phyloP scores from a whole-genome alignment of 2,797 vertebrate genomes.

The Dermochelys coriacea region DNA sequence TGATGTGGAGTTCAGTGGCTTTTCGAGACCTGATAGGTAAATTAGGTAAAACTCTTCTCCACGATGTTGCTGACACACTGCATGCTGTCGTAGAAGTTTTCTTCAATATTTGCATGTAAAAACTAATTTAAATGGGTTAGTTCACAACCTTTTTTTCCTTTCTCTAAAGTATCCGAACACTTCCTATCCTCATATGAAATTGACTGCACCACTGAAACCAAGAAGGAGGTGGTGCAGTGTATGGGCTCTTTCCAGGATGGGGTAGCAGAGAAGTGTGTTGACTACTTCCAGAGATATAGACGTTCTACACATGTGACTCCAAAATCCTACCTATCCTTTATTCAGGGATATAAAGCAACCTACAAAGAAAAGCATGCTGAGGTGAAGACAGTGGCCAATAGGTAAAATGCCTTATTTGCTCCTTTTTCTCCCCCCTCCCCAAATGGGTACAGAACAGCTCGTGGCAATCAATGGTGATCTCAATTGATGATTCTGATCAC shows the following conservation, averaged over 20 bases:
- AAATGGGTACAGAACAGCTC: neutral
- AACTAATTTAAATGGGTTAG: neutral
- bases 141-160: neutral
- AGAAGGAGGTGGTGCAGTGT: constrained; percentile 91
- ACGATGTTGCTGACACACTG: too few relatives aligned
- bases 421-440: neutral
- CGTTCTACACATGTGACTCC: constrained; percentile 94
- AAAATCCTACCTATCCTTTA: constrained; percentile 97
- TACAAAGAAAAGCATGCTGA: constrained; percentile 91
- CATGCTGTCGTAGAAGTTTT: neutral
- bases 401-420: constrained; percentile 77
- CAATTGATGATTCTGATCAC: neutral
- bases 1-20: neutral
- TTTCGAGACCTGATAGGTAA: neutral
- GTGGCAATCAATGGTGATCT: neutral
- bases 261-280: constrained; percentile 94
- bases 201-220: constrained; percentile 88
- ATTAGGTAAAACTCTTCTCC: neutral
- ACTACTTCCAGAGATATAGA: constrained; percentile 95
- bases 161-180: constrained; percentile 90
- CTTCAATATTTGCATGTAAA: neutral
- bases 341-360: constrained; percentile 93
- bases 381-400: constrained; percentile 90
- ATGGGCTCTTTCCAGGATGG: constrained; percentile 98
- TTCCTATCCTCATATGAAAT: constrained; percentile 93